Base-by-base conservation (phyloP, 2,888 invertebrate genomes). In the Folsomia candida region DNA sequence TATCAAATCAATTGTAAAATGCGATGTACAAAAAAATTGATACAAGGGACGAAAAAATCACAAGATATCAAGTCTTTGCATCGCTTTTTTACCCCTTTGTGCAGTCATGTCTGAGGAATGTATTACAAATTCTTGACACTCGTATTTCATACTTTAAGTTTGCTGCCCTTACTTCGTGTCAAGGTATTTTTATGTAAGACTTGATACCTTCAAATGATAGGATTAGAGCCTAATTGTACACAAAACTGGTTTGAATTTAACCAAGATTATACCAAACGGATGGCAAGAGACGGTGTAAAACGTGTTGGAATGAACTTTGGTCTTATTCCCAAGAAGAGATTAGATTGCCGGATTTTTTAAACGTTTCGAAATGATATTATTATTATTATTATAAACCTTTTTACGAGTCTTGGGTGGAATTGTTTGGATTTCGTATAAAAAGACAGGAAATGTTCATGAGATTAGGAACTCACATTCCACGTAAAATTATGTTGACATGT, bases 401-500 rank as follows among this genome's bases (percentile, higher is more conserved):
- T n/a, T n/a, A n/a, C n/a, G n/a, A n/a, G n/a, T n/a, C n/a, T n/a
- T n/a, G n/a, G n/a, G n/a, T n/a, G n/a, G n/a, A n/a, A n/a, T n/a
- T n/a, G n/a, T n/a, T n/a, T n/a, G 18, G 18, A 9, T 47, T 47
- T 47, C 18, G 18, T 9, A 18, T 47, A 18, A 9, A 47, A 47
- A 47, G 47, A 47, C 47, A 22, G 37, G 62, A 62, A 62, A 62
- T 62, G 64, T 64, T 64, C 24, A 18, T 25, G 9, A 64, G 64
- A 64, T 64, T 64, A 64, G 51, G 37, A 47, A 14, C 51, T 51
- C 9, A 11, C 47, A 9, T 47, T 51, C 47, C 51, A 64, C 47
- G 51, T 51, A 51, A 64, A 51, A 47, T 64, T 64, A 64, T 64
- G 64, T 64, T 64, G 64, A 64, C 64, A 64, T 64, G 51, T 64